Evolutionary conservation across 2,797 vertebrate species (phyloP).

Genomic region (Oreochromis grahami): DNA sequence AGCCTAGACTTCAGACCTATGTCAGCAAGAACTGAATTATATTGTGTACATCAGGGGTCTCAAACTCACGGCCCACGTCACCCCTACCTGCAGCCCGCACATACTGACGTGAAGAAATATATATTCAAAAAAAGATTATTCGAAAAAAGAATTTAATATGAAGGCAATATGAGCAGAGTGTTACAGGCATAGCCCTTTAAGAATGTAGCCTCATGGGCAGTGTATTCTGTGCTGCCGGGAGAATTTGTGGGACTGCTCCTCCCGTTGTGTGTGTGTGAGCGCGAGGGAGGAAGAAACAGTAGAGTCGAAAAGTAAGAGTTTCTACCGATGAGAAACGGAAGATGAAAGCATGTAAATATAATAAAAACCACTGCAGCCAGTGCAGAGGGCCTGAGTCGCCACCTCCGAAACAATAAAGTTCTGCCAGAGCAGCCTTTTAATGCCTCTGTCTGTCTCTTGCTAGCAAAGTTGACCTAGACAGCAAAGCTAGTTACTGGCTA

Average conservation of each 20-base stretch:
- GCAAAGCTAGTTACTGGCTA: not conserved
- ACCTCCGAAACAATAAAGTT: not conserved
- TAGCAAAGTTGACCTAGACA: not conserved
- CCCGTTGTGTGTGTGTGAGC: not conserved
- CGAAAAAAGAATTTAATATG: too few relatives aligned
- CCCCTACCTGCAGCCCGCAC: too few relatives aligned
- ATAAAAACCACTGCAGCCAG: not conserved
- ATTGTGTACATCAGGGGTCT: not conserved
- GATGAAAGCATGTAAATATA: not conserved
- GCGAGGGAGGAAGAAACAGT: not conserved
- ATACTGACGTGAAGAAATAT: too few relatives aligned
- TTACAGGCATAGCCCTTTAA: too few relatives aligned
- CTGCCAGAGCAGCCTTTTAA: not conserved
- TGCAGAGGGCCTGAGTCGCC: not conserved
- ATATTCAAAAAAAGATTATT: too few relatives aligned
- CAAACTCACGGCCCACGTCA: too few relatives aligned
- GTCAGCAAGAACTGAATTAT: not conserved
- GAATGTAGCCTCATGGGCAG: too few relatives aligned
- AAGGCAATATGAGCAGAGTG: too few relatives aligned
- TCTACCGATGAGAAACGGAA: not conserved
- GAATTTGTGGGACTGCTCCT: too few relatives aligned
- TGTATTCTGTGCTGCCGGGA: too few relatives aligned
- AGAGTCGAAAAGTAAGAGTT: not conserved
- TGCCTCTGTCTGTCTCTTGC: not conserved
- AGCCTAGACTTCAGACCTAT: not conserved